A percentile compares a stretch with the other conserved stretches of the same genome.
Evolutionary conservation across 1,140 invertebrate species (phyloP).

Genomic region (Calliphora vicina): DNA sequence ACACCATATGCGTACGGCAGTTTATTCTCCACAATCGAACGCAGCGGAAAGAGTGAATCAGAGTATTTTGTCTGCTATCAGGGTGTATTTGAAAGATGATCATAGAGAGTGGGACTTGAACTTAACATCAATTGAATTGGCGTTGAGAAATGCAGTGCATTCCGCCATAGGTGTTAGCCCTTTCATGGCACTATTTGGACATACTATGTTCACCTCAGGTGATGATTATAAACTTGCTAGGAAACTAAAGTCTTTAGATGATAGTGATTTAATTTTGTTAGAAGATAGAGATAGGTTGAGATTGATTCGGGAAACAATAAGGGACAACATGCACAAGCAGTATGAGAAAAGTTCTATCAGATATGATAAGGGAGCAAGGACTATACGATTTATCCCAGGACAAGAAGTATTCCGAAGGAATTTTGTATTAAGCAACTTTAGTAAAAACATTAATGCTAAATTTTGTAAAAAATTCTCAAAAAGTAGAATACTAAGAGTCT

Average conservation of each 20-base stretch:
- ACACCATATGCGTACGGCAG: too few species aligned
- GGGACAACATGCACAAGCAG: background rate
- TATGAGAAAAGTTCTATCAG: background rate
- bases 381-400: background rate
- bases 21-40: too few species aligned
- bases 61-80: background rate
- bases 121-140: background rate
- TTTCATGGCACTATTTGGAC: background rate
- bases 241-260: background rate
- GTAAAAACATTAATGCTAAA: background rate
- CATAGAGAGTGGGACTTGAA: background rate
- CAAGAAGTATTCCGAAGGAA: background rate
- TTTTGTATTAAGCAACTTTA: background rate
- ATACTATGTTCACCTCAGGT: background rate
- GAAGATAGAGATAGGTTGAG: background rate
- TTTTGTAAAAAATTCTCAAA: background rate
- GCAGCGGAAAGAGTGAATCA: background rate
- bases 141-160: background rate
- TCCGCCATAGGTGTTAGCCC: background rate
- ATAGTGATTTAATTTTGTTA: background rate
- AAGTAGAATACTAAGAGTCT: background rate
- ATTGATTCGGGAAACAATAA: background rate
- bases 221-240: background rate
- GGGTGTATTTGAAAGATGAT: background rate
- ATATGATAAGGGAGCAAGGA: background rate